Evolutionary conservation across 1,140 invertebrate genomes (phyloP), one percentile per base, ranked within the genome.

Genomic region (Heliconius himera): DNA sequence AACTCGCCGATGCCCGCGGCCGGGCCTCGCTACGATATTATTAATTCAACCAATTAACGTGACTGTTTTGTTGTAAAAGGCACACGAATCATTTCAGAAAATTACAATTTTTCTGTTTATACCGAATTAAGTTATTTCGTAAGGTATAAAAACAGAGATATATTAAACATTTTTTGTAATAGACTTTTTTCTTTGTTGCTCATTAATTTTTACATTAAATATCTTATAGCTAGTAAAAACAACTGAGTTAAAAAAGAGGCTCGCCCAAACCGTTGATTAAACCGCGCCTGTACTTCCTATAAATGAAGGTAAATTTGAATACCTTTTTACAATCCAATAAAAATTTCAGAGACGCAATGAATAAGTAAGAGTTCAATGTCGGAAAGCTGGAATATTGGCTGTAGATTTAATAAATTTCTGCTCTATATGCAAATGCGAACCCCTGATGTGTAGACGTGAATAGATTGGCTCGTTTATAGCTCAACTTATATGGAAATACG

Each of bases 371-470:
- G 90, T 93, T 92, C 90, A 90, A 92, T 93, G 90, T 93, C 87
- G 89, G 88, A 91, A 90, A 93, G 90, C 88, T 89, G 90, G 87
- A 94, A 83, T 94, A 94, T 94, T 94, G 93, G 91, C 90, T 91
- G 92, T 93, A 93, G 93, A 94, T 94, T 94, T 94, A 94, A 93
- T 94, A 93, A 94, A 94, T 94, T 93, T 93, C 92, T 94, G 90
- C 92, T 94, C 92, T 93, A 94, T 93, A 94, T 94, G 93, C 92
- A 94, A 94, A 94, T 94, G 90, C 86, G 93, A 89, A 91, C 91
- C 91, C 91, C 93, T 94, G 93, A 94, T 94, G 93, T 94, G 92
- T 94, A 94, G 92, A 94, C 93, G 93, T 93, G 93, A 94, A 94
- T 94, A 94, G 93, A 94, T 94, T 94, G 93, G 93, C 87, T 91